Base-by-base conservation (phyloP, 2,797 vertebrate species). In the Cetoscarus ocellatus region DNA sequence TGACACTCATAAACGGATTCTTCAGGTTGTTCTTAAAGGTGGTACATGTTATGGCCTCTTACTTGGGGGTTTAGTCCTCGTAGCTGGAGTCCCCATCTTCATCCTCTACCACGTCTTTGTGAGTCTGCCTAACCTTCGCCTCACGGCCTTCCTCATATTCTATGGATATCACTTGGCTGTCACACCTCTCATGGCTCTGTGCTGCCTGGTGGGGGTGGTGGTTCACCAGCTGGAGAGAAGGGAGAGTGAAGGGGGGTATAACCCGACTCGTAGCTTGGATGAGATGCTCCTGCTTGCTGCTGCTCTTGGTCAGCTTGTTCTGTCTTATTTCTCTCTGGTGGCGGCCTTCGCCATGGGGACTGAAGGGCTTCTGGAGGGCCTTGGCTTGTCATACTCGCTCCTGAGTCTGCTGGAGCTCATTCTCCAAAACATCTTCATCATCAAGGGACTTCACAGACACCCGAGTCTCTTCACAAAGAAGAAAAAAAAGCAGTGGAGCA, bases 351-450 rank as follows among this genome's bases (percentile, higher is more conserved):
- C 94, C 50, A 82, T 90, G 0, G 83, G 81, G 13, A 73, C 92
- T 0, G 35, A n/a, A 0, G 84, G 88, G 11, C 36, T 75, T 43
- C 38, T 97, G 80, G 95, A 93, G 74, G 77, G 82, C n/a, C 94
- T 98, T 12, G 94, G 96, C 79, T 86, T 98, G 60, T 91, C 93
- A 60, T 96, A 96, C 75, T 96, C 96, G 0, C 73, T 97, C 54
- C 86, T 96, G 69, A 91, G 95, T 44, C 94, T 98, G 75, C 70
- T 97, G 74, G 95, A 98, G 89, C 94, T 95, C 75, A 83, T 97
- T 44, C 86, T 95, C 10, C 97, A 98, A 82, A 98, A 97, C 18
- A 80, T 97, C 85, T 98, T 98, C 83, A 96, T 98, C 75, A 96
- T 98, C 0, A 93, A 97, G 1, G 96, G 96, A 13, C 94, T 97